These are phyloP conservation scores for Bergia puertoricense DNA, from an alignment of 92 coral and sea anemone genomes.

Conservation along the genomic window DNA sequence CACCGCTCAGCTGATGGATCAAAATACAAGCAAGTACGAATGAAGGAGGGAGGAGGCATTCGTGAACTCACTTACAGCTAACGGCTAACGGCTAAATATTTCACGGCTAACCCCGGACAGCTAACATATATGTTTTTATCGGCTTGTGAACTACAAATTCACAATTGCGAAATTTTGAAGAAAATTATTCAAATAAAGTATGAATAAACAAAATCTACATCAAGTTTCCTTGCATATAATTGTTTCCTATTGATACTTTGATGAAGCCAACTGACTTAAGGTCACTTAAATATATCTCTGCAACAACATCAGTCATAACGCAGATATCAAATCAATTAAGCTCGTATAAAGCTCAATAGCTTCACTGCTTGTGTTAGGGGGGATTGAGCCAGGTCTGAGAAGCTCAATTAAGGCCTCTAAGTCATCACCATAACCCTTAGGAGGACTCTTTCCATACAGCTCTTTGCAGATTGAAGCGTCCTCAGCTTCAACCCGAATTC, in stretches of 20 bases:
- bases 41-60: slow-evolving; percentile 57
- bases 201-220: slow-evolving; percentile 10
- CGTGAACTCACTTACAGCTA: slow-evolving; percentile 40
- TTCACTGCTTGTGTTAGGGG: slow-evolving; percentile 34
- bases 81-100: no score
- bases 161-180: no score
- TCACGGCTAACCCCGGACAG: no score
- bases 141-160: no score
- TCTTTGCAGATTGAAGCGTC: slow-evolving; percentile 35
- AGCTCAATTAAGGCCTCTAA: slow-evolving; percentile 25
- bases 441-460: slow-evolving; percentile 34
- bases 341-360: slow-evolving; percentile 35
- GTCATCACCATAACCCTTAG: slow-evolving; percentile 32
- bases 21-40: slow-evolving; percentile 51
- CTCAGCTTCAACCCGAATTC: slow-evolving; percentile 28
- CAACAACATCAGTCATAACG: slow-evolving; percentile 10
- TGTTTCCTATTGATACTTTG: slow-evolving; percentile 9
- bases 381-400: slow-evolving; percentile 28
- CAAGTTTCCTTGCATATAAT: slow-evolving; percentile 5
- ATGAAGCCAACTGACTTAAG: slow-evolving; percentile 12
- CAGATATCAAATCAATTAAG: slow-evolving; percentile 9
- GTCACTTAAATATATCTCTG: slow-evolving; percentile 11
- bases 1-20: slow-evolving; percentile 41
- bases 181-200: background rate
- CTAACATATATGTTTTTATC: no score